phyloP scores from a whole-genome alignment of 2,113 vertebrate genomes.

The Arothron firmamentum region DNA sequence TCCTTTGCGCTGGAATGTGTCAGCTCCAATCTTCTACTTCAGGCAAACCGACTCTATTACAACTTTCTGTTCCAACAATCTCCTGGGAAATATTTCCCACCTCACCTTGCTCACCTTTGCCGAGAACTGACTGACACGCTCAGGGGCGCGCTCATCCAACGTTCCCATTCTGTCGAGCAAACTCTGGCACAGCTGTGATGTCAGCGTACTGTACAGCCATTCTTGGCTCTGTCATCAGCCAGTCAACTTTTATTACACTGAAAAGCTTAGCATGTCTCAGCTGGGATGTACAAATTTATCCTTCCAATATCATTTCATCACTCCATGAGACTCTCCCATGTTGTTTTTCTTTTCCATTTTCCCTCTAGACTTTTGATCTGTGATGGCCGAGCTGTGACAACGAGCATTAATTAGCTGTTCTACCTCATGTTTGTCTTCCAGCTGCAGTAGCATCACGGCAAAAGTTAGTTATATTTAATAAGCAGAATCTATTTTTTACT shows the following conservation, averaged over 20 bases:
- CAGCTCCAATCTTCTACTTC: slow-evolving; percentile 7
- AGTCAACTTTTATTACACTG: slow-evolving; percentile 25
- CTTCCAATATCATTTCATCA: too few relatives aligned
- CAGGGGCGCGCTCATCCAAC: slow-evolving; percentile 8
- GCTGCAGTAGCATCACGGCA: too few relatives aligned
- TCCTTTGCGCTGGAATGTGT: not conserved
- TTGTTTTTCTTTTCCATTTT: too few relatives aligned
- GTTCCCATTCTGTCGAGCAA: slow-evolving; percentile 6
- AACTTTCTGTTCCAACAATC: slow-evolving; percentile 9
- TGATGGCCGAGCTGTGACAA: too few relatives aligned
- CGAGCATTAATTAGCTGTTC: too few relatives aligned
- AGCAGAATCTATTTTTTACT: too few relatives aligned
- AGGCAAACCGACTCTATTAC: slow-evolving; percentile 7
- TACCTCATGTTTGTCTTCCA: too few relatives aligned
- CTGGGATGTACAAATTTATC: too few relatives aligned
- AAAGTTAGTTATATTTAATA: too few relatives aligned
- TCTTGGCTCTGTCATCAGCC: slow-evolving; percentile 45
- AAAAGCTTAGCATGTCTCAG: too few relatives aligned
- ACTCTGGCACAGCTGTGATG: slow-evolving; percentile 2
- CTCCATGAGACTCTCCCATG: too few relatives aligned
- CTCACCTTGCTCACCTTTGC: slow-evolving; percentile 22
- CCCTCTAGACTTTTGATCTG: too few relatives aligned
- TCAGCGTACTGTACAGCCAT: slow-evolving; percentile 5
- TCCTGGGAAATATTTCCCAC: slow-evolving; percentile 22
- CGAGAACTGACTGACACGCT: slow-evolving; percentile 32